Conservation (phyloP, 2,797 vertebrate species). For the Siniperca undulata region DNA sequence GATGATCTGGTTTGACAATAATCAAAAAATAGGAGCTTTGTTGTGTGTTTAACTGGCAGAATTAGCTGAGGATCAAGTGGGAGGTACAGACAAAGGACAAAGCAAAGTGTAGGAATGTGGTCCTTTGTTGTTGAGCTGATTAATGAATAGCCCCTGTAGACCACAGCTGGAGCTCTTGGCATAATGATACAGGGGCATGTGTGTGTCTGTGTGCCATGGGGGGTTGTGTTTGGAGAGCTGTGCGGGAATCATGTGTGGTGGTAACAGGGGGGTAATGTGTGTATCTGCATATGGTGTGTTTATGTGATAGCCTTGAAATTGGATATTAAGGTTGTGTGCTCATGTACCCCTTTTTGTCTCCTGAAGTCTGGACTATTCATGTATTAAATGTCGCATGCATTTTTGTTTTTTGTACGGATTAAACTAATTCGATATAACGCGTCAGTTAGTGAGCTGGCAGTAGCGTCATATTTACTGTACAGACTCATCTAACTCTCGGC, state of each 20-base stretch:
- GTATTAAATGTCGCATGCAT: neutral
- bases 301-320: constrained; percentile 34
- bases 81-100: constrained; percentile 63
- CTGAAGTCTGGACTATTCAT: neutral
- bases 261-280: constrained; percentile 27
- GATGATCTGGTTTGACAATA: constrained; percentile 1
- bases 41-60: constrained; percentile 15
- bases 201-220: constrained; percentile 25
- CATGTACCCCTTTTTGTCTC: neutral
- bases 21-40: constrained; percentile 7
- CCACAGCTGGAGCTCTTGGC: constrained; percentile 72
- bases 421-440: neutral
- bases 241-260: constrained; percentile 21
- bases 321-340: constrained; percentile 15
- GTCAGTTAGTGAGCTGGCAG: neutral
- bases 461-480: neutral
- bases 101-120: constrained; percentile 67
- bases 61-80: constrained; percentile 7
- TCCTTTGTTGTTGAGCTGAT: constrained; percentile 77
- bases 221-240: constrained; percentile 42
- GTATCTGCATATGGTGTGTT: constrained; percentile 38
- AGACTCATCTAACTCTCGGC: neutral
- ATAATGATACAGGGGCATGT: constrained; percentile 44
- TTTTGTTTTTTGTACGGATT: neutral
- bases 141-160: constrained; percentile 68